Percentiles rank a stretch among this genome's conserved stretches.
These are phyloP conservation scores for Netelia virgata DNA, from an alignment of 2,888 invertebrate species.

Conservation along the genomic window DNA sequence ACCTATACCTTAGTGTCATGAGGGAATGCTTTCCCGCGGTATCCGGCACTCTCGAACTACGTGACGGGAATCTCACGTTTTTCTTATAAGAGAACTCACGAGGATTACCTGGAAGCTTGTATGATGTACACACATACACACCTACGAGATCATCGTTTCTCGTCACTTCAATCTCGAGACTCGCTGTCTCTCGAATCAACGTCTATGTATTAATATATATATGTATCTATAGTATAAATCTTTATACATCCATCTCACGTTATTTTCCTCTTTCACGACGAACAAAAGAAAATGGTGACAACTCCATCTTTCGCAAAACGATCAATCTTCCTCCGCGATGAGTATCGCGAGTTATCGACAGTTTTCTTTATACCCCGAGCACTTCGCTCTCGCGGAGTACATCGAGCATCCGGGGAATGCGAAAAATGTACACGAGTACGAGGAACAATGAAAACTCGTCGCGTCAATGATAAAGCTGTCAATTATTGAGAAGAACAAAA, in stretches of 20 bases:
- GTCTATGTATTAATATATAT: no score
- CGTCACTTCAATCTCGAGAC: background rate
- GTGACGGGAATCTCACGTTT: conserved; percentile 72
- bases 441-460: conserved; percentile 7
- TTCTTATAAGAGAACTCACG: conserved; percentile 44
- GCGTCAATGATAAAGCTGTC: no score
- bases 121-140: conserved; percentile 51
- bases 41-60: conserved; percentile 75
- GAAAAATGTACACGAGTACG: background rate
- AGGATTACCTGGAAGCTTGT: conserved; percentile 65
- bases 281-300: conserved; percentile 41
- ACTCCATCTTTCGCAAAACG: conserved; percentile 48
- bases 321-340: conserved; percentile 32
- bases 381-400: background rate
- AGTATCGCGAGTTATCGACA: conserved; percentile 1
- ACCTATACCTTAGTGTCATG: conserved; percentile 51
- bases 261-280: conserved; percentile 16
- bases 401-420: background rate
- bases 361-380: background rate
- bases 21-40: conserved; percentile 68
- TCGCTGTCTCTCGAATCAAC: conserved; percentile 15
- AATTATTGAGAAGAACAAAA: no score
- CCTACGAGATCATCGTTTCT: conserved; percentile 53
- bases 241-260: conserved; percentile 41
- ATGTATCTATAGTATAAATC: conserved; percentile 6